Evolutionary conservation across 2,797 vertebrate genomes (phyloP), one percentile per base, ranked within the genome.

Genomic region (Nyctibius grandis): DNA sequence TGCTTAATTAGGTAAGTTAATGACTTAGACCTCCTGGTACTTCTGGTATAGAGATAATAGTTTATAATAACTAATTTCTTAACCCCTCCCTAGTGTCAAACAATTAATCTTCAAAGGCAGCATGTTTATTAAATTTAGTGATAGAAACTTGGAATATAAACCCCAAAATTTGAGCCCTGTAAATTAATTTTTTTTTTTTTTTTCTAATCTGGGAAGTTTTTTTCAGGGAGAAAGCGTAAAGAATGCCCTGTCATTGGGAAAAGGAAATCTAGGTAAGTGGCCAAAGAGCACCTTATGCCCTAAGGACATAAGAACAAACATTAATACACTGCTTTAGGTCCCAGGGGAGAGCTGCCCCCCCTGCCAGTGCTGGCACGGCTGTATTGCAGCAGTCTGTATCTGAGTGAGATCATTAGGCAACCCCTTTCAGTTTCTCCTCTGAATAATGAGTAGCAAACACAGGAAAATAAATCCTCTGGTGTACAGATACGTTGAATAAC

Each of bases 1-100:
- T 59, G 25, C 78, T 92, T 94, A 85, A 86, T 95, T 93, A 87
- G 74, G 26, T 33, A 45, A 72, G 57, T 51, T 95, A 85, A 91
- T 93, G 57, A 76, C 29, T 81, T 92, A 31, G 74, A 85, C 61
- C 45, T 92, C 40, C 38, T 82, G 74, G 14, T 92, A 63, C 61
- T 89, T 89, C 48, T 5, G 8, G 22, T 64, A 31, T 15, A 73
- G 89, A 79, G 63, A 85, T 89, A 95, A 57, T 76, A 68, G 53
- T 85, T 85, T 42, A 38, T 78, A 82, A 78, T 44, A 67, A 65
- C 56, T 91, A 17, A 85, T 92, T 93, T 95, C 42, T 44, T 79
- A 69, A 60, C 22, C 40, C 23, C 60, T 92, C 40, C 59, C 34
- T 65, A 9, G 38, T 61, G 75, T 47, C 50, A 82, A 75, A 45